These are phyloP conservation scores for Tridacna gigas DNA, from an alignment of 2,888 invertebrate genomes.

Conservation along the genomic window DNA sequence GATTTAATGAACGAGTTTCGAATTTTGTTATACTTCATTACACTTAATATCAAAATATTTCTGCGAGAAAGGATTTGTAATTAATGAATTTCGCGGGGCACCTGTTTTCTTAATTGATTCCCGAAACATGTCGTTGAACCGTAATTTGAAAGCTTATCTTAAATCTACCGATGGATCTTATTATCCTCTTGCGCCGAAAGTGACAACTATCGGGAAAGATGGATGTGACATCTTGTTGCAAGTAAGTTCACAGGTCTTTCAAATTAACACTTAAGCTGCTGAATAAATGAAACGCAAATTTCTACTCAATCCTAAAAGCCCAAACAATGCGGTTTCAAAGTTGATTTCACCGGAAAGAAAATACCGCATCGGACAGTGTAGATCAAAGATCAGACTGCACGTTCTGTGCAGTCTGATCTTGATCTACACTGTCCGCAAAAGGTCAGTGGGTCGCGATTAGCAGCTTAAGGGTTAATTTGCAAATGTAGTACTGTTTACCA, in stretches of 20 bases:
- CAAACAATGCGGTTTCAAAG: too few species aligned
- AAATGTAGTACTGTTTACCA: too few species aligned
- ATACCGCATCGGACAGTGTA: too few species aligned
- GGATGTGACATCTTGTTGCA: constrained; percentile 84
- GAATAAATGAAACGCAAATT: too few species aligned
- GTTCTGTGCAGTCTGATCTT: too few species aligned
- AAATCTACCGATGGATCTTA: constrained; percentile 79
- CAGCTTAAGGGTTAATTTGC: too few species aligned
- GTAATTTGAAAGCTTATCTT: constrained; percentile 81
- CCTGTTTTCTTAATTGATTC: constrained; percentile 56
- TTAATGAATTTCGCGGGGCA: constrained; percentile 58
- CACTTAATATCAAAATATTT: not conserved
- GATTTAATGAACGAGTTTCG: not conserved
- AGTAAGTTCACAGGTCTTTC: constrained; percentile 70
- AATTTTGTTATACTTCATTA: not conserved
- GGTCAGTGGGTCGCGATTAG: too few species aligned
- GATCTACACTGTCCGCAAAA: too few species aligned
- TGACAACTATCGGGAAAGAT: constrained; percentile 84
- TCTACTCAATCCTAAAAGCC: too few species aligned
- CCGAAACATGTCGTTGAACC: constrained; percentile 40
- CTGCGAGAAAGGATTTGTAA: not conserved
- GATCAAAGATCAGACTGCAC: too few species aligned
- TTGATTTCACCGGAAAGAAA: too few species aligned
- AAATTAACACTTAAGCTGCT: too few species aligned
- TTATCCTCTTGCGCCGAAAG: constrained; percentile 82